phyloP scores from a whole-genome alignment of 2,888 invertebrate genomes.

The Teleiodes luculella region DNA sequence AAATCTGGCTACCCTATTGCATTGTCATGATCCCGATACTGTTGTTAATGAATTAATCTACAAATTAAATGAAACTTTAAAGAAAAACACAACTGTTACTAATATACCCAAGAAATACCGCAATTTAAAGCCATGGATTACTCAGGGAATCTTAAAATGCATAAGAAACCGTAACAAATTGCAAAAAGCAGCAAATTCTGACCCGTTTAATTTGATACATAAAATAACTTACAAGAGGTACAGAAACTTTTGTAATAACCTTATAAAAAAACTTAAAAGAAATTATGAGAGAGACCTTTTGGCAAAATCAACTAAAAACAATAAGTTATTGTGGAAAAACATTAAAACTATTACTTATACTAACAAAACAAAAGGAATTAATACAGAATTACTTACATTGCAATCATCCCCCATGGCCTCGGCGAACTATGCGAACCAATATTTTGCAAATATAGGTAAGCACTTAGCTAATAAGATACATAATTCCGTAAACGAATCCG shows the following conservation, averaged over 20 bases:
- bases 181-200: background rate
- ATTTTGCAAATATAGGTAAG: background rate
- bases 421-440: no score
- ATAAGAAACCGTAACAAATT: slow-evolving; percentile 10
- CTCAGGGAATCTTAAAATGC: slow-evolving; percentile 8
- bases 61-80: background rate
- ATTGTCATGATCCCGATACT: background rate
- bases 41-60: background rate
- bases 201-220: slow-evolving; percentile 2
- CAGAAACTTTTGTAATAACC: no score
- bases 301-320: background rate
- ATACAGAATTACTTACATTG: background rate
- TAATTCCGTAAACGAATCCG: no score
- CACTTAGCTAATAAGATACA: background rate
- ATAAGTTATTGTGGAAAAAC: background rate
- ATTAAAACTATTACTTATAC: background rate
- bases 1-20: background rate
- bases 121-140: slow-evolving; percentile 12
- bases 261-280: no score
- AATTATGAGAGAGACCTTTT: no score
- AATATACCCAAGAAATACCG: background rate
- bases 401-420: background rate
- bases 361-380: background rate
- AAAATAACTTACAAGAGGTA: slow-evolving; percentile 5
- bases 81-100: background rate